Conservation (phyloP, 2,113 vertebrate genomes). For the Triplophysa rosa region DNA sequence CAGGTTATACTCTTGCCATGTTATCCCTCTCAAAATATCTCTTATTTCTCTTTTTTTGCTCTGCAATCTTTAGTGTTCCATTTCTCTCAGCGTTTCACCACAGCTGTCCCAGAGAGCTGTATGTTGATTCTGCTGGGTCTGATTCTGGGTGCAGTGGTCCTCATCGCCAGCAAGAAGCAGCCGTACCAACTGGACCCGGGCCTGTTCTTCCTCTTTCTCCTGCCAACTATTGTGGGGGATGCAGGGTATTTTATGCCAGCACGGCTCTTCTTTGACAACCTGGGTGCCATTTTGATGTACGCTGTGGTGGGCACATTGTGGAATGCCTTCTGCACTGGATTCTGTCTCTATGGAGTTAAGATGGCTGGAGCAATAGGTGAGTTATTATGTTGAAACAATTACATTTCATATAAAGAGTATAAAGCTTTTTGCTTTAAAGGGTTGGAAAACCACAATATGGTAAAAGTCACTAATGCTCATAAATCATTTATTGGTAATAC, state of each 20-base stretch:
- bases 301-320: conserved; percentile 93
- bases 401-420: too few relatives aligned
- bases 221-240: conserved; percentile 93
- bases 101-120: conserved; percentile 91
- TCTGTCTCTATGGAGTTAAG: conserved; percentile 85
- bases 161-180: conserved; percentile 89
- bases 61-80: conserved; percentile 85
- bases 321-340: conserved; percentile 91
- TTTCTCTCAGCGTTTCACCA: conserved; percentile 90
- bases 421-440: too few relatives aligned
- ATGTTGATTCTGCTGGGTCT: conserved; percentile 93
- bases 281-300: conserved; percentile 92
- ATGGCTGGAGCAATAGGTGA: conserved; percentile 79
- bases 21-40: not conserved
- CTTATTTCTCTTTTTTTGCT: not conserved
- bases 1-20: not conserved
- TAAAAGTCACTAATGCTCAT: too few relatives aligned
- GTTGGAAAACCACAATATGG: too few relatives aligned
- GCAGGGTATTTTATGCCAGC: conserved; percentile 97
- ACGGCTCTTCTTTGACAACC: conserved; percentile 93
- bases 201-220: conserved; percentile 96
- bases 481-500: too few relatives aligned
- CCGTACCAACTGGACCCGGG: conserved; percentile 92
- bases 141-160: conserved; percentile 89
- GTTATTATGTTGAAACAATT: conserved; percentile 40